Evolutionary conservation across 2,888 invertebrate genomes (phyloP).

Genomic region (Anthrax anthrax): DNA sequence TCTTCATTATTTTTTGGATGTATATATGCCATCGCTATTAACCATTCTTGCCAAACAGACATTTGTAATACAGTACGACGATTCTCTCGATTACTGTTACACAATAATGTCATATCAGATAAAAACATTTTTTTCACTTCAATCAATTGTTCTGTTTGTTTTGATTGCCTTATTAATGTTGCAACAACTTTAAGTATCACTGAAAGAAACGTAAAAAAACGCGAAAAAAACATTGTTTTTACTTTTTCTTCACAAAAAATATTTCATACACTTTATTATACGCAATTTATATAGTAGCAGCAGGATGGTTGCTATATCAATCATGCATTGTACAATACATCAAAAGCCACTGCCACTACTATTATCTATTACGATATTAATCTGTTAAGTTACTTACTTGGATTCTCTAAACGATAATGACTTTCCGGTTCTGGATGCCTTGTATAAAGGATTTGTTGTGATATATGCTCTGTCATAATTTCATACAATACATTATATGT

Average conservation of each 20-base stretch:
- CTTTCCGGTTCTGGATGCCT: conserved; percentile 92
- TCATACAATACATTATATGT: conserved; percentile 98
- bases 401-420: conserved; percentile 88
- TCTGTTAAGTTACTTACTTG: conserved; percentile 82
- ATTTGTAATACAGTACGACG: conserved; percentile 94
- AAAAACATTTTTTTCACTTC: conserved; percentile 94
- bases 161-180: conserved; percentile 89
- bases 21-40: conserved; percentile 96
- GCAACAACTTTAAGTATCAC: conserved; percentile 99
- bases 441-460: conserved; percentile 84
- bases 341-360: too few relatives aligned
- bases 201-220: conserved; percentile 32
- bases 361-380: too few relatives aligned
- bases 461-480: conserved; percentile 94
- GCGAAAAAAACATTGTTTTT: too few relatives aligned
- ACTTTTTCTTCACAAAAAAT: too few relatives aligned
- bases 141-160: conserved; percentile 77
- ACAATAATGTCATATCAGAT: conserved; percentile 94
- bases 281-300: too few relatives aligned
- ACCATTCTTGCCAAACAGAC: conserved; percentile 99
- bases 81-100: conserved; percentile 95
- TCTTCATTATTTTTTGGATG: conserved; percentile 92
- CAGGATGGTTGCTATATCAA: too few relatives aligned
- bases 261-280: too few relatives aligned
- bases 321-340: too few relatives aligned